These are phyloP conservation scores for Marronus borbonicus DNA, from an alignment of 2,888 invertebrate genomes.

Conservation along the genomic window DNA sequence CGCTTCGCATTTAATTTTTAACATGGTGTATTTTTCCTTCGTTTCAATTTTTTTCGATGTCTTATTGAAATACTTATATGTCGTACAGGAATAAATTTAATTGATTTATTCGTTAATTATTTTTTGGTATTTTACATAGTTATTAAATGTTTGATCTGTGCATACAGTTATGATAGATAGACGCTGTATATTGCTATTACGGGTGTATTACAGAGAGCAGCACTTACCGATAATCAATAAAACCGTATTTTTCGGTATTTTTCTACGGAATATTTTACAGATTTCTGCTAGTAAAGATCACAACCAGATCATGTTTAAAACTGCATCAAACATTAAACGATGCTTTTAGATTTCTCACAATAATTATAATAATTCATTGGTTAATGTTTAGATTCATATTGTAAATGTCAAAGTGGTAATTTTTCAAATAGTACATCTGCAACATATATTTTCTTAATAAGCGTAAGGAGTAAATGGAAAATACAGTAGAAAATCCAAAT, in stretches of 20 bases:
- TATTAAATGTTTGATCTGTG: too few species aligned
- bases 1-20: too few species aligned
- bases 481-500: conserved; percentile 42
- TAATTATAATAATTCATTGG: conserved; percentile 17
- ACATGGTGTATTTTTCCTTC: too few species aligned
- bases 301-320: conserved; percentile 8
- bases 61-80: too few species aligned
- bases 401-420: conserved; percentile 29
- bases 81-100: too few species aligned
- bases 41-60: too few species aligned
- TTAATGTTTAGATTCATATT: not conserved
- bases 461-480: conserved; percentile 39
- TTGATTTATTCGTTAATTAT: too few species aligned
- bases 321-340: conserved; percentile 14
- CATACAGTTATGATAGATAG: too few species aligned
- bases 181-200: too few species aligned
- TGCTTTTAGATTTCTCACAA: conserved; percentile 7
- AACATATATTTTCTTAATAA: conserved; percentile 19
- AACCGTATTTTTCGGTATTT: not conserved
- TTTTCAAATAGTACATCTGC: not conserved
- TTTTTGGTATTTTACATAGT: too few species aligned
- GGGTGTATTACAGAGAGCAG: too few species aligned
- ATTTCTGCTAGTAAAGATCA: conserved; percentile 7
- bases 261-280: not conserved
- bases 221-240: too few species aligned